phyloP scores from a whole-genome alignment of 2,113 vertebrate species.

The Lepidothrix coronata region DNA sequence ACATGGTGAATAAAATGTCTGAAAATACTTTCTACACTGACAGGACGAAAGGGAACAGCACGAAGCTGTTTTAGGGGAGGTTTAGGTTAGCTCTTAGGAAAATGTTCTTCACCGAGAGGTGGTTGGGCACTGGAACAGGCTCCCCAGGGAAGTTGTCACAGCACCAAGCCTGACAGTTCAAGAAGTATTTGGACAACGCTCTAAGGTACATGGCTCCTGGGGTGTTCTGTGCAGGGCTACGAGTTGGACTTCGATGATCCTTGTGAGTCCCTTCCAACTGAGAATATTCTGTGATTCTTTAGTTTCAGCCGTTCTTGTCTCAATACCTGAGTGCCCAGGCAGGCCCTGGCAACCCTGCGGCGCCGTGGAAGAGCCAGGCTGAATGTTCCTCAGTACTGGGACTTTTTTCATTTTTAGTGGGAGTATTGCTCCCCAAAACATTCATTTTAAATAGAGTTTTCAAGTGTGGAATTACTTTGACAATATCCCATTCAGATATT shows the following conservation, averaged over 20 bases:
- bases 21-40: neutral
- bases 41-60: neutral
- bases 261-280: neutral
- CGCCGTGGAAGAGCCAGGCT: neutral
- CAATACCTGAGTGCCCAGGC: rapidly evolving
- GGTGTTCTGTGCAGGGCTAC: neutral
- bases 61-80: too few species aligned
- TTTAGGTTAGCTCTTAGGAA: neutral
- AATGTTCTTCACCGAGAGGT: too few species aligned
- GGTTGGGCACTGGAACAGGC: rapidly evolving
- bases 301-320: neutral
- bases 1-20: neutral
- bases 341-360: rapidly evolving
- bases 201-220: neutral
- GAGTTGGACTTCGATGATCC: neutral
- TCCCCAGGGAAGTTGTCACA: neutral
- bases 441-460: neutral
- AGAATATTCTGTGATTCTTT: neutral
- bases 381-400: rapidly evolving
- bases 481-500: too few species aligned
- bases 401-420: neutral
- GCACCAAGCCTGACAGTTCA: neutral
- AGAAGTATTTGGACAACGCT: neutral
- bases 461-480: neutral
- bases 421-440: neutral